Conservation (phyloP, 1,140 invertebrate species). For the Nephotettix cincticeps region DNA sequence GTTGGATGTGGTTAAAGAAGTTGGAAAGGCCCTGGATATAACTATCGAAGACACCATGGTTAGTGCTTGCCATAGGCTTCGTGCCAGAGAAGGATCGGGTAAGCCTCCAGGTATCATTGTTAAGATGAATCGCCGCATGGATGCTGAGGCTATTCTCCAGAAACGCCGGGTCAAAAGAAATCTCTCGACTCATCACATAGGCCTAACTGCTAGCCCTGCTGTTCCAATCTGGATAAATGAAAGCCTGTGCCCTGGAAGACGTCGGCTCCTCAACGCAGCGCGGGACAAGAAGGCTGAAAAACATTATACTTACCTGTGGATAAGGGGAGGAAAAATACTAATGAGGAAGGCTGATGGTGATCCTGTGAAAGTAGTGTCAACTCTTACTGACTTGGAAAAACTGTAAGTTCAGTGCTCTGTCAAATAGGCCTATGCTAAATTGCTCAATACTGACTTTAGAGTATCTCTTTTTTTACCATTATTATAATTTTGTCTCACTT, state of each 20-base stretch:
- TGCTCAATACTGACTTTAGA: background rate
- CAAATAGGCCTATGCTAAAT: background rate
- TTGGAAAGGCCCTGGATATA: background rate
- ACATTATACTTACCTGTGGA: background rate
- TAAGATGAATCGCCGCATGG: background rate
- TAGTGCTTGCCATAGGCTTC: background rate
- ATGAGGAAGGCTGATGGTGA: background rate
- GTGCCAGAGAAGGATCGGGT: background rate
- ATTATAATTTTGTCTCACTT: background rate
- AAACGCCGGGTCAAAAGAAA: constrained; percentile 13
- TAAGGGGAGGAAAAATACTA: background rate
- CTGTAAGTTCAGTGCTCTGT: background rate
- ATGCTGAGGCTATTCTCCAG: constrained; percentile 3
- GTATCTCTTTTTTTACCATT: background rate
- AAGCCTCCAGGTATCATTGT: background rate
- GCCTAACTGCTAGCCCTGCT: background rate
- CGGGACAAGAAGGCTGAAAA: background rate
- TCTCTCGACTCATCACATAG: constrained; percentile 6
- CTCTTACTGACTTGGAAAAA: background rate
- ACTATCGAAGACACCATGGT: background rate
- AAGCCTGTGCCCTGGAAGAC: background rate
- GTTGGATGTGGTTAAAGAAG: background rate
- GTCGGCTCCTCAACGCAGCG: background rate
- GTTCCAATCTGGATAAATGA: background rate
- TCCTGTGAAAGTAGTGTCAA: background rate